These are phyloP conservation scores for Ochropleura plecta DNA, from an alignment of 2,888 invertebrate species.

Conservation along the genomic window DNA sequence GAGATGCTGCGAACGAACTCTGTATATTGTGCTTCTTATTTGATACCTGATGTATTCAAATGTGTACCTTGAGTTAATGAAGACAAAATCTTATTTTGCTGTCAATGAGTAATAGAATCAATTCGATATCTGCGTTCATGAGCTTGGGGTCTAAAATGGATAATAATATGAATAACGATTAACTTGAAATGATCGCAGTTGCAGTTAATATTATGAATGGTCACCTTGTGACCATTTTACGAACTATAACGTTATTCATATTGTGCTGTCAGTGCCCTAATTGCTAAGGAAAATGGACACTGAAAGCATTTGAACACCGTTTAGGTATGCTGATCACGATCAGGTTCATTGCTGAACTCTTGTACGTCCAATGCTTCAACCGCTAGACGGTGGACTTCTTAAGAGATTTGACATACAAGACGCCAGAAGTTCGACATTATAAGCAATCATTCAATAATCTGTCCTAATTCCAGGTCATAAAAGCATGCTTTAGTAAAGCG, in stretches of 20 bases:
- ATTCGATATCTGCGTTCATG: too few relatives aligned
- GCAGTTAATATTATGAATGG: too few relatives aligned
- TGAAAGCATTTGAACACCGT: background rate
- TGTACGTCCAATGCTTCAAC: background rate
- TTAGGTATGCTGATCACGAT: background rate
- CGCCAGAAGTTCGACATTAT: background rate
- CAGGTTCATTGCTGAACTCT: background rate
- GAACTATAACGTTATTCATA: too few relatives aligned
- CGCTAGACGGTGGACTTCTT: background rate
- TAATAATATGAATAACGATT: too few relatives aligned
- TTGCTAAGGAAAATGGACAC: background rate
- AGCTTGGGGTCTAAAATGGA: too few relatives aligned
- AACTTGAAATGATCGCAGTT: too few relatives aligned
- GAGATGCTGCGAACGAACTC: background rate
- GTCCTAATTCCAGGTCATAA: background rate
- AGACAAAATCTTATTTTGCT: background rate
- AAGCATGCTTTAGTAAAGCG: slow-evolving; percentile 41
- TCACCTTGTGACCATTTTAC: too few relatives aligned
- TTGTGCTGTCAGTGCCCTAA: background rate
- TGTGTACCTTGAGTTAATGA: background rate
- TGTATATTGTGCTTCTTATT: slow-evolving; percentile 18
- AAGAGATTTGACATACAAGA: background rate
- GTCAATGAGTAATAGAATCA: background rate
- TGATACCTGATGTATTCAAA: background rate
- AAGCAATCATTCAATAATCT: background rate